Base-by-base conservation (phyloP, 1,140 invertebrate species). In the Maniola jurtina region DNA sequence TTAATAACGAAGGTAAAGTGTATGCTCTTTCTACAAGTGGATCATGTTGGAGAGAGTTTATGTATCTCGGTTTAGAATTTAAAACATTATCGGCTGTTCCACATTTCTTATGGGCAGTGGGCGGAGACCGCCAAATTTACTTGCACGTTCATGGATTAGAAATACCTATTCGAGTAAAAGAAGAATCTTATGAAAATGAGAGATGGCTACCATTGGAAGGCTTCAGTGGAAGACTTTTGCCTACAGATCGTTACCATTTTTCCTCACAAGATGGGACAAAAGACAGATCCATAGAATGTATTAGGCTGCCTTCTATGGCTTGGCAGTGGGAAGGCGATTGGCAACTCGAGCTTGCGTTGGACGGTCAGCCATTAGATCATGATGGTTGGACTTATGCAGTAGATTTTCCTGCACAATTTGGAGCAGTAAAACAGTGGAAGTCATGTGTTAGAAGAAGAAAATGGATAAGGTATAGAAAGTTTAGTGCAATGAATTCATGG, bases 321-420 rank as follows among this genome's bases (percentile, higher is more conserved):
- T 98, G 97, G 97, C 94, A 97, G 78, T 98, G 97, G 97, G 96
- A 98, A 91, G 95, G 95, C 5, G 96, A 97, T 72, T 99, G 97
- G 97, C 94, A 96, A 70, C 92, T 98, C 59, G 97, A 98, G 85
- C 93, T 96, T 11, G 96, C 95, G 34, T 91, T 98, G 54, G 95
- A 98, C 88, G 97, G 97, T 5, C 95, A 97, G 78, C 95, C 95
- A 4, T 90, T 98, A 56, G 95, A 96, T 84, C 94, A 96, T 88
- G 96, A 98, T 93, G 97, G 97, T 45, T 98, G 97, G 97, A 98
- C 95, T 36, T 99, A 98, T 92, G 96, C 97, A 33, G 92, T 98
- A 54, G 97, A 98, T 91, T 98, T 98, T 90, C 97, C 96, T 56
- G 93, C 95, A 16, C 94, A 94, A n/a, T 99, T 95, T 91, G 93